Conservation (phyloP, 2,888 invertebrate genomes). For the Adela reaumurella region DNA sequence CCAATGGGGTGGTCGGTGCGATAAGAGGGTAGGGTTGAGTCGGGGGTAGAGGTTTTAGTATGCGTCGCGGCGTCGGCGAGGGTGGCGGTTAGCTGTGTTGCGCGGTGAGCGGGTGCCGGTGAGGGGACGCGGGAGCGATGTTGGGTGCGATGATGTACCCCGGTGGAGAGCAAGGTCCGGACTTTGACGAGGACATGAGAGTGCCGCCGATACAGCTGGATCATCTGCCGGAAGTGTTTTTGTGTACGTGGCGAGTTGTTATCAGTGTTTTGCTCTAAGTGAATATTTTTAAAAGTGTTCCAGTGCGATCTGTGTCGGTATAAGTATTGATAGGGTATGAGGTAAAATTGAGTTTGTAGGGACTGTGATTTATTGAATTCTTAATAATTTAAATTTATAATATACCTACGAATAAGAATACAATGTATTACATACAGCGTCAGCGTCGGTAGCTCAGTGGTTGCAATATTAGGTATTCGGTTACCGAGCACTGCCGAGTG, state of each 20-base stretch:
- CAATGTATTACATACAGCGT: no score
- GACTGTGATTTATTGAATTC: no score
- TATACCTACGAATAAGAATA: no score
- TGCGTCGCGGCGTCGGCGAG: not conserved
- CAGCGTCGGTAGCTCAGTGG: no score
- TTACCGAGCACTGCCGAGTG: no score
- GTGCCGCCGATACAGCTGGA: constrained; percentile 72
- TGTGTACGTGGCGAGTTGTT: constrained; percentile 72
- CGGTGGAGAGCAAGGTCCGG: constrained; percentile 28
- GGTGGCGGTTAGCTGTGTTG: constrained; percentile 38
- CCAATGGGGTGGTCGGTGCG: constrained; percentile 34
- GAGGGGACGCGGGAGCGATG: constrained; percentile 21
- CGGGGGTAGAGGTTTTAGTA: constrained; percentile 20
- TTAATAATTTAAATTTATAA: no score
- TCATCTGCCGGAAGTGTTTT: constrained; percentile 68
- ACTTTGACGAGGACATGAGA: constrained; percentile 55
- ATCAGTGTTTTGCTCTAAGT: no score
- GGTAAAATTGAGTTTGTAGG: no score
- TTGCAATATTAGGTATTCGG: no score
- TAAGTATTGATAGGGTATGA: no score
- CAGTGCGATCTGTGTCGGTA: no score
- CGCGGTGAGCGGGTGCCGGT: constrained; percentile 28
- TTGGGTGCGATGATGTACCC: constrained; percentile 54
- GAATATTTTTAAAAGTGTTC: no score
- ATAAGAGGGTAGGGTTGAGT: constrained; percentile 49